Percentiles rank a stretch among this genome's conserved stretches.
These are phyloP conservation scores for Catostomus latipinnis DNA, from an alignment of 2,797 vertebrate species.

Conservation along the genomic window DNA sequence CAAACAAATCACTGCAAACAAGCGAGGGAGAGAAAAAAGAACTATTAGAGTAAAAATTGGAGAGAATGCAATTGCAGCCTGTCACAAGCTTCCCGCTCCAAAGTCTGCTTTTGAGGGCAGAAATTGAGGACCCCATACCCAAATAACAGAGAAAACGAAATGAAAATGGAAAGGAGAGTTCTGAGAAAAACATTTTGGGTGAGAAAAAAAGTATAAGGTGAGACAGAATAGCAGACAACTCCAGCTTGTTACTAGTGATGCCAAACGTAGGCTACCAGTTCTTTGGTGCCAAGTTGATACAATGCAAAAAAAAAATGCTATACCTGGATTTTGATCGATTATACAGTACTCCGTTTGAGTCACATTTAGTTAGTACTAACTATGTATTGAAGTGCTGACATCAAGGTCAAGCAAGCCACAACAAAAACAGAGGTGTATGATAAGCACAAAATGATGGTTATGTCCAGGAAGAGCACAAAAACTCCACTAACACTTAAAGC, in stretches of 20 bases:
- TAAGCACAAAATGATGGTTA: too few relatives aligned
- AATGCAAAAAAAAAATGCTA: too few relatives aligned
- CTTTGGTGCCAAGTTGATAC: too few relatives aligned
- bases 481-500: too few relatives aligned
- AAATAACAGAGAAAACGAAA: background rate
- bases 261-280: too few relatives aligned
- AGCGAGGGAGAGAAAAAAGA: constrained; percentile 60
- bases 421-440: too few relatives aligned
- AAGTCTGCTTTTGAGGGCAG: background rate
- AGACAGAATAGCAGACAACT: constrained; percentile 24
- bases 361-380: too few relatives aligned
- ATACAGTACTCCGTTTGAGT: too few relatives aligned
- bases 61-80: constrained; percentile 59
- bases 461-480: too few relatives aligned
- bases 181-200: background rate
- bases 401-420: too few relatives aligned
- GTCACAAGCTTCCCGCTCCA: constrained; percentile 56
- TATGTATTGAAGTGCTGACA: too few relatives aligned
- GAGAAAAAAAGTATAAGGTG: constrained; percentile 2
- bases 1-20: constrained; percentile 28
- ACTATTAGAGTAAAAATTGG: constrained; percentile 66
- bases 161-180: background rate
- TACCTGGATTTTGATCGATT: too few relatives aligned
- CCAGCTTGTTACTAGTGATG: background rate
- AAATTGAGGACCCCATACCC: background rate